Base-by-base conservation (phyloP, 2,797 vertebrate genomes). In the Hephaestus fuliginosus region DNA sequence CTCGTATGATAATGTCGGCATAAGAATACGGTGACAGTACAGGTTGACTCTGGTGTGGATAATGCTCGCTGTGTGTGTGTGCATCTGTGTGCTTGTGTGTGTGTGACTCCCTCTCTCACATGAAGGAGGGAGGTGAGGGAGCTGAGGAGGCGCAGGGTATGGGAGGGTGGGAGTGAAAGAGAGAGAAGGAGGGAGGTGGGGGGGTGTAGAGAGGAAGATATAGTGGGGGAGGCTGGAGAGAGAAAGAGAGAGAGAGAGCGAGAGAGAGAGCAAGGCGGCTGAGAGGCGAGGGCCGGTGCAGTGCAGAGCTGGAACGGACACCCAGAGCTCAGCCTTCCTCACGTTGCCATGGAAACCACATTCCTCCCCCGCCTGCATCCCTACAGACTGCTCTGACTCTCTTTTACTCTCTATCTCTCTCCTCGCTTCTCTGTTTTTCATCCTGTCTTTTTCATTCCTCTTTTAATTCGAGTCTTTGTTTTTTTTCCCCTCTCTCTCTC, bases 331-430 rank as follows among this genome's bases (percentile, higher is more conserved):
- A 95, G 95, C 95, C 96, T 95, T 94, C 93, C 89, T 86, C 87
- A 56, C 90, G 96, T 96, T 96, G 87, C 95, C 93, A 96, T 96
- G 94, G 96, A 96, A 96, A 96, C 96, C 95, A 94, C 89, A 96
- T 96, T 96, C 95, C 95, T 96, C 95, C 95, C 95, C 95, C 95
- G 94, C 95, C 95, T 95, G 95, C 95, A 96, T 96, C 96, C 95
- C 95, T 93, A 95, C 95, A 96, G 95, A 95, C 94, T 93, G 94
- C 87, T 92, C 92, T 78, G 83, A 84, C 89, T 93, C 86, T 91
- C 83, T 86, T 81, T 85, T 84, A 86, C 84, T 88, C 77, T 90
- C 82, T 92, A 77, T 93, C 84, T 90, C 76, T 93, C 91, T 83
- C 83, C 80, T 84, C 51, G 53, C 86, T 86, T 88, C 86, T 87